Evolutionary conservation across 1,140 invertebrate genomes (phyloP).

Genomic region (Caenorhabditis latens): DNA sequence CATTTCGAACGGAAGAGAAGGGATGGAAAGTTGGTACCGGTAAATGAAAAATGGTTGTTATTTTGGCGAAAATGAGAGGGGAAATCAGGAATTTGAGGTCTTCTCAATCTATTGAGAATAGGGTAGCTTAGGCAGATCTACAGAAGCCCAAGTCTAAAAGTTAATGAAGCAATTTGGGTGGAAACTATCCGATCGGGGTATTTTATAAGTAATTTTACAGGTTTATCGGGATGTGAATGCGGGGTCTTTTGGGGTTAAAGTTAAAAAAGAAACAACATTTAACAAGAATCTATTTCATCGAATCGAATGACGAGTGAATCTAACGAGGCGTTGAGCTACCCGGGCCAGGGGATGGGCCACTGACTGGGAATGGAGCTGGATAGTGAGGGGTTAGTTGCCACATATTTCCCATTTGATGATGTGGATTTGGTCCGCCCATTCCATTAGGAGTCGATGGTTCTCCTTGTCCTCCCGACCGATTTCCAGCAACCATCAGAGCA

Average conservation of each 20-base stretch:
- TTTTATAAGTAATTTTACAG: not conserved
- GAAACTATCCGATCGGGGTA: not conserved
- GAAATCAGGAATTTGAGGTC: not conserved
- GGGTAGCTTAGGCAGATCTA: slow-evolving; percentile 10
- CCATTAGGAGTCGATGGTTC: not conserved
- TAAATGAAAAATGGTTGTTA: slow-evolving; percentile 8
- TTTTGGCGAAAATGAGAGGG: not conserved
- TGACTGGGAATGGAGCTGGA: not conserved
- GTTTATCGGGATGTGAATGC: not conserved
- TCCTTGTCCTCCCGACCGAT: not conserved
- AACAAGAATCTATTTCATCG: slow-evolving; percentile 4
- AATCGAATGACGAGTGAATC: not conserved
- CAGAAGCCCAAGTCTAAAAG: not conserved
- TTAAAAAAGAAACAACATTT: not conserved
- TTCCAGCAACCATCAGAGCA: slow-evolving; percentile 41
- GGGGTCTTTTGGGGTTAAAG: not conserved
- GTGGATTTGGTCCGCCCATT: not conserved
- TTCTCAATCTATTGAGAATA: slow-evolving; percentile 52
- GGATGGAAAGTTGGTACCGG: not conserved
- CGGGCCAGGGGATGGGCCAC: not conserved
- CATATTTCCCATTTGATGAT: not conserved
- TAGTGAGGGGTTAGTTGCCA: slow-evolving; percentile 18
- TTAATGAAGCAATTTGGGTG: not conserved
- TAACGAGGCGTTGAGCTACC: not conserved
- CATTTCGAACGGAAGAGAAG: not conserved